Evolutionary conservation across 2,888 invertebrate species (phyloP).

Genomic region (Thumatha senex): DNA sequence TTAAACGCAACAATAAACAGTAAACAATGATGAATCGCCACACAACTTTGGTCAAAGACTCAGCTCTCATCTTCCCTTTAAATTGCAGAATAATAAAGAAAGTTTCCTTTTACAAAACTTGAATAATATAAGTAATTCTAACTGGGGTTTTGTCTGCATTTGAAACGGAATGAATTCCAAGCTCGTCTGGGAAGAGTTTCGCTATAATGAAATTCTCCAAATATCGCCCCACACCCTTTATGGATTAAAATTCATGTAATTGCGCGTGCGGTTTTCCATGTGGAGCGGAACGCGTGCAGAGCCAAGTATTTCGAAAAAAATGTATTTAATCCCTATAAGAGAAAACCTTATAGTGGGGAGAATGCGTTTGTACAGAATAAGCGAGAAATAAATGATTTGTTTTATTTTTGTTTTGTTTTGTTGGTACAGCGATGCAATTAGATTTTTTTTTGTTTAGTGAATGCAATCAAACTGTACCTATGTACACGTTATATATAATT

Average conservation of each 20-base stretch:
- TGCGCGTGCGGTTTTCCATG: slow-evolving; percentile 54
- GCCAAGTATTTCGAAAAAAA: slow-evolving; percentile 37
- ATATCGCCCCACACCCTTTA: slow-evolving; percentile 61
- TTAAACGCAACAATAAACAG: slow-evolving; percentile 18
- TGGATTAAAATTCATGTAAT: slow-evolving; percentile 73
- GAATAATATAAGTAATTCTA: slow-evolving; percentile 54
- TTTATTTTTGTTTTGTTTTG: slow-evolving; percentile 24
- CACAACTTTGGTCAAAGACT: slow-evolving; percentile 30
- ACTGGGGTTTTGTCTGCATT: slow-evolving; percentile 59
- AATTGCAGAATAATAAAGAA: slow-evolving; percentile 59
- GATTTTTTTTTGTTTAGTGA: slow-evolving; percentile 3
- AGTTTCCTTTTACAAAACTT: slow-evolving; percentile 66
- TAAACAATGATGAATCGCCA: slow-evolving; percentile 33
- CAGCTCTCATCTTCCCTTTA: slow-evolving; percentile 44
- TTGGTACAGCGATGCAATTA: slow-evolving; percentile 6
- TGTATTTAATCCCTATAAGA: slow-evolving; percentile 14
- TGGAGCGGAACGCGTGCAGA: slow-evolving; percentile 29
- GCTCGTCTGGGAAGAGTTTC: slow-evolving; percentile 63
- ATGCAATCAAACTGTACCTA: background rate
- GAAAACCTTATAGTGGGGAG: slow-evolving; percentile 15
- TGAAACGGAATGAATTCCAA: slow-evolving; percentile 70
- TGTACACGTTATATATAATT: background rate
- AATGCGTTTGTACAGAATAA: slow-evolving; percentile 15
- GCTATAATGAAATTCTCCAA: slow-evolving; percentile 80
- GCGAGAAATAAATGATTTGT: slow-evolving; percentile 24